Percentiles rank a stretch among this genome's conserved stretches.
Conservation (phyloP, 2,888 invertebrate species). For the Pandemis corylana region DNA sequence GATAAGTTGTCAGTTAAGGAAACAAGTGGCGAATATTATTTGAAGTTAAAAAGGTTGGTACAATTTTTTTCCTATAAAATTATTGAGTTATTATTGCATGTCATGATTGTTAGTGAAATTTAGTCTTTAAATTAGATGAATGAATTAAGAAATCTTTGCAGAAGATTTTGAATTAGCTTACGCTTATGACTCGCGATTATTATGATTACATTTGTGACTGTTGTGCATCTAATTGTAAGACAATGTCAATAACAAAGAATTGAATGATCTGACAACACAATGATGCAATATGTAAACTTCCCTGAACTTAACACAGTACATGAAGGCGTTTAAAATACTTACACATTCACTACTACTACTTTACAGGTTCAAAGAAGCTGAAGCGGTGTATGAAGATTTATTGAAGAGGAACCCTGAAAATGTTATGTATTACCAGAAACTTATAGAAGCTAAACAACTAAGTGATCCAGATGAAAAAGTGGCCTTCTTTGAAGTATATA, state of each 20-base stretch:
- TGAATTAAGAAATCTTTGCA: background rate
- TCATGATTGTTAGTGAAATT: background rate
- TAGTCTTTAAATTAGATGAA: background rate
- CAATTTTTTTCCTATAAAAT: background rate
- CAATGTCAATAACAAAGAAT: background rate
- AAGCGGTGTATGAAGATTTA: constrained; percentile 92
- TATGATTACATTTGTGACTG: background rate
- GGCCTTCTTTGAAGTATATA: constrained; percentile 91
- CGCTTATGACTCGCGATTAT: background rate
- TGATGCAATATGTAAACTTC: background rate
- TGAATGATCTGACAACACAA: background rate
- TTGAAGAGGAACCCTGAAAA: constrained; percentile 98
- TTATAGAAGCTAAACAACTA: constrained; percentile 93
- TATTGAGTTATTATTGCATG: background rate
- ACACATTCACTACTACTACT: constrained; percentile 1
- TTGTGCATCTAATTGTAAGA: background rate
- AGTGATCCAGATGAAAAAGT: constrained; percentile 90
- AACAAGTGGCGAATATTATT: constrained; percentile 92
- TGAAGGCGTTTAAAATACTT: too few relatives aligned
- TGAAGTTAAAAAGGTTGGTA: constrained; percentile 85
- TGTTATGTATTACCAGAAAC: constrained; percentile 94
- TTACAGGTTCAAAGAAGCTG: constrained; percentile 90
- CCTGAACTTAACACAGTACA: too few relatives aligned
- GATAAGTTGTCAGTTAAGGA: constrained; percentile 97
- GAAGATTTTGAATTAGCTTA: background rate